Evolutionary conservation across 37 sponge, comb jelly and placozoan genomes (phyloP).

Genomic region (Eunapius fragilis): DNA sequence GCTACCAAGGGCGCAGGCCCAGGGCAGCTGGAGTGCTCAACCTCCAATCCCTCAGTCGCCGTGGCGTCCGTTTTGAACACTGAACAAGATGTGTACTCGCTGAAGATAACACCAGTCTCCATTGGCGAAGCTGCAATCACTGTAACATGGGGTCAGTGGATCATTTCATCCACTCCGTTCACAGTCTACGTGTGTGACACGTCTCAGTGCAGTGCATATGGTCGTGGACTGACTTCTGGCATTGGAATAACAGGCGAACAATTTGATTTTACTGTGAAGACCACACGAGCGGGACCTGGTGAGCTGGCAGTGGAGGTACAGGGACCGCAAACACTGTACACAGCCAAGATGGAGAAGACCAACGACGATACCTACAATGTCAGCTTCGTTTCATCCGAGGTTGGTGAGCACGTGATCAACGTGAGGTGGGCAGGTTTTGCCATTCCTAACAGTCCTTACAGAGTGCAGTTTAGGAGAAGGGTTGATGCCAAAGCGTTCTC

Average conservation of each 20-base stretch:
- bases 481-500: slow-evolving; percentile 38
- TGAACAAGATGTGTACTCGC: background rate
- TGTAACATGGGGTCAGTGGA: slow-evolving; percentile 33
- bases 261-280: slow-evolving; percentile 67
- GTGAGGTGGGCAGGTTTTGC: slow-evolving; percentile 68
- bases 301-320: slow-evolving; percentile 63
- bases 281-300: slow-evolving; percentile 67
- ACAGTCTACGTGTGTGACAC: slow-evolving; percentile 78
- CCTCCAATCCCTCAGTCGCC: slow-evolving; percentile 13
- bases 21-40: slow-evolving; percentile 24
- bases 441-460: slow-evolving; percentile 77
- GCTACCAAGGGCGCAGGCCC: slow-evolving; percentile 72
- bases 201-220: slow-evolving; percentile 63
- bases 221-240: slow-evolving; percentile 51
- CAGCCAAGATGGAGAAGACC: slow-evolving; percentile 44
- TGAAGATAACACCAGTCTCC: slow-evolving; percentile 20
- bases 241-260: slow-evolving; percentile 36
- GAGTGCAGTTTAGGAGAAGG: slow-evolving; percentile 36
- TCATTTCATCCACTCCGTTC: slow-evolving; percentile 44
- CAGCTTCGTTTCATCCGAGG: slow-evolving; percentile 73
- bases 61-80: background rate
- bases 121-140: slow-evolving; percentile 35
- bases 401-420: slow-evolving; percentile 74
- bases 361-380: slow-evolving; percentile 57
- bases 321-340: slow-evolving; percentile 47